These are phyloP conservation scores for Periparus ater DNA, from an alignment of 2,797 vertebrate species.

Conservation along the genomic window DNA sequence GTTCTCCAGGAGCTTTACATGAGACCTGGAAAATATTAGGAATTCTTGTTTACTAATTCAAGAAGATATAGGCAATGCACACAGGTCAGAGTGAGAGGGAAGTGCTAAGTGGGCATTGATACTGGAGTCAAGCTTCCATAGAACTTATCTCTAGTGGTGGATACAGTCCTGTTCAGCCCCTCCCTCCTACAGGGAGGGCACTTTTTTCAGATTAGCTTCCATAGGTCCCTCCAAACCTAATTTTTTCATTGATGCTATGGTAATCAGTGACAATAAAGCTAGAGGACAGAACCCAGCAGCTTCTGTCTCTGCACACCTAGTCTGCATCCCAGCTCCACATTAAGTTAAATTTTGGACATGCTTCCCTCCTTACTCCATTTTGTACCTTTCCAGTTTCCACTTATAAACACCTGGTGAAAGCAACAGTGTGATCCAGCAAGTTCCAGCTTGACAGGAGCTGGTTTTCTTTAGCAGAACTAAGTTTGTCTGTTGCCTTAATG, in stretches of 20 bases:
- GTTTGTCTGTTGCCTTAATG: neutral
- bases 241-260: neutral
- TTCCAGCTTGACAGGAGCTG: neutral
- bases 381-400: neutral
- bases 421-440: neutral
- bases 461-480: neutral
- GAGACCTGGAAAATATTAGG: neutral
- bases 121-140: neutral
- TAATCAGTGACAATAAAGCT: neutral
- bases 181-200: neutral
- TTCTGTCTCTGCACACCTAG: neutral
- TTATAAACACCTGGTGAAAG: neutral
- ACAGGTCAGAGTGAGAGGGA: neutral
- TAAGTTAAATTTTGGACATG: neutral
- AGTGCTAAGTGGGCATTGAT: rapidly evolving
- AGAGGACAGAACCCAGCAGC: neutral
- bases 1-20: neutral
- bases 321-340: neutral
- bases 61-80: neutral
- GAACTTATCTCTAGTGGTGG: neutral
- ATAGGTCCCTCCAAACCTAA: neutral
- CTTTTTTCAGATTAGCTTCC: neutral
- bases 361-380: neutral
- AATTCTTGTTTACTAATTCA: neutral
- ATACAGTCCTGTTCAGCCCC: neutral